Evolutionary conservation across 2,888 invertebrate genomes (phyloP).

Genomic region (Limnephilus rhombicus): DNA sequence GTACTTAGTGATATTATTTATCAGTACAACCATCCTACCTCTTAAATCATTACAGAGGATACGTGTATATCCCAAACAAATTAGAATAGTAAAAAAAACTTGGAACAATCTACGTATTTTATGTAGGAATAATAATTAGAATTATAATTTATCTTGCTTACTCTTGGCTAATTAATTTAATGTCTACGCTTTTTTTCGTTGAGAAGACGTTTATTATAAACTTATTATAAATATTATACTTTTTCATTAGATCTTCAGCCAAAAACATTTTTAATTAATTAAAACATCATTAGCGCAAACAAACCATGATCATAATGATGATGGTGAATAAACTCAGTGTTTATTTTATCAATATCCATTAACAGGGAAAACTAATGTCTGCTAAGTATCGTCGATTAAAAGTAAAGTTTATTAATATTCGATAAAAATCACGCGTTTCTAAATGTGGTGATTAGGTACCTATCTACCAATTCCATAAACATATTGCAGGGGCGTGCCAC

Average conservation of each 20-base stretch:
- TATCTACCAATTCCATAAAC: neutral
- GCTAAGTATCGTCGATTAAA: neutral
- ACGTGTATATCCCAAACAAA: too few species aligned
- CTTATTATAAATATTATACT: neutral
- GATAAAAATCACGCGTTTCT: neutral
- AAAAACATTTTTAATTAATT: neutral
- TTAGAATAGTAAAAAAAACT: too few species aligned
- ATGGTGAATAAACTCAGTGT: neutral
- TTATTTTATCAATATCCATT: neutral
- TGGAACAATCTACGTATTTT: too few species aligned
- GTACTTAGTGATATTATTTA: too few species aligned
- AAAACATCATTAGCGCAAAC: neutral
- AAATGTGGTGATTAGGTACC: neutral
- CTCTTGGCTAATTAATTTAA: too few species aligned
- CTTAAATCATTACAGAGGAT: too few species aligned
- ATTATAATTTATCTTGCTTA: too few species aligned
- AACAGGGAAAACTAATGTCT: neutral
- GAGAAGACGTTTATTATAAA: neutral
- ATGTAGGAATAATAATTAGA: too few species aligned
- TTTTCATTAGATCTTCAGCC: neutral
- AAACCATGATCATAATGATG: neutral
- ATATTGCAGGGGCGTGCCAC: neutral
- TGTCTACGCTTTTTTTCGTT: too few species aligned
- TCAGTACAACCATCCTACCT: too few species aligned
- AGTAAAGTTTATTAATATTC: neutral